Evolutionary conservation across 1,140 invertebrate genomes (phyloP).

Genomic region (Cherax destructor): DNA sequence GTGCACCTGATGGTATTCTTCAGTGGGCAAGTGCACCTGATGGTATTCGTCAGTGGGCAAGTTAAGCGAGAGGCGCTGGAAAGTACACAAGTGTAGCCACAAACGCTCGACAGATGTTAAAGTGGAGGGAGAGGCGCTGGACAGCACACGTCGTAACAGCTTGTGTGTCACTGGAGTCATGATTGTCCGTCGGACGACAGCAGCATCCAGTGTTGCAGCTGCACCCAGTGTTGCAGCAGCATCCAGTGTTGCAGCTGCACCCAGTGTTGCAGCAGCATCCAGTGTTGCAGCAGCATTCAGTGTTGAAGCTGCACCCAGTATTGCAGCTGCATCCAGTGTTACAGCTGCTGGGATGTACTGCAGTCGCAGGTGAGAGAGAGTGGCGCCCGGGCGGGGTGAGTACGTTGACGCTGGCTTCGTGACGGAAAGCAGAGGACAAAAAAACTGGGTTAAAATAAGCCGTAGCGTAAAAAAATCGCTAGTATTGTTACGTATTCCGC

Average conservation of each 20-base stretch:
- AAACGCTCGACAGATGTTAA: background rate
- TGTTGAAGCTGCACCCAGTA: no score
- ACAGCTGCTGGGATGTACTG: background rate
- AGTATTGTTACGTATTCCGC: constrained; percentile 50
- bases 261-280: no score
- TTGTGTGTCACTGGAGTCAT: background rate
- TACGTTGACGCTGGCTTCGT: background rate
- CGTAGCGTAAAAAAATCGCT: constrained; percentile 9
- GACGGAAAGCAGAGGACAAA: no score
- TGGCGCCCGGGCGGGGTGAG: background rate
- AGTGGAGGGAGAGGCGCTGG: background rate
- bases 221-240: no score
- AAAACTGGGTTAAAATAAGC: constrained; percentile 26
- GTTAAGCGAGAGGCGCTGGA: no score
- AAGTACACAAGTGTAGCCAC: background rate
- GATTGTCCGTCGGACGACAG: background rate
- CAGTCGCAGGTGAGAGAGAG: background rate
- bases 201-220: no score
- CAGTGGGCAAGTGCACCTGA: no score
- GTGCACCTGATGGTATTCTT: no score
- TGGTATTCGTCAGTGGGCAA: no score
- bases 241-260: background rate
- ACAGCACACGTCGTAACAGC: background rate
- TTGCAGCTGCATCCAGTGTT: background rate
- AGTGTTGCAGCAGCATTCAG: background rate